Conservation (phyloP, 2,797 vertebrate species). For the Liparis tanakae region DNA sequence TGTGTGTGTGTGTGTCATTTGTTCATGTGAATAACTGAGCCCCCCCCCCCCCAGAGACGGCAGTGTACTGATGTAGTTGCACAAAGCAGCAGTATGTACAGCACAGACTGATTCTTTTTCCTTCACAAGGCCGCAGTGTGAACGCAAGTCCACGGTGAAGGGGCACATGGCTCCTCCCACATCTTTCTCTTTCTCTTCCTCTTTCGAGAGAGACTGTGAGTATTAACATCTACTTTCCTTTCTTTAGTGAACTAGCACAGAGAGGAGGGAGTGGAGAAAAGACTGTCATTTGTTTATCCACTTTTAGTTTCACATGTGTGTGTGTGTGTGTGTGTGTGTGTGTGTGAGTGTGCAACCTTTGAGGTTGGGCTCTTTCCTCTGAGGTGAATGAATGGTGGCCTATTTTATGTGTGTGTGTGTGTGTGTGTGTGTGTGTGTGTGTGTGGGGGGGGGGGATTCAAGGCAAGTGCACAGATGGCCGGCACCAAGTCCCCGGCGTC, state of each 20-base stretch:
- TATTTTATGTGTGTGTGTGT: constrained; percentile 20
- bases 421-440: no score
- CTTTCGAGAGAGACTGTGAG: neutral
- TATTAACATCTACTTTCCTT: neutral
- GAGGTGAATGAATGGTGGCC: constrained; percentile 3
- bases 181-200: constrained; percentile 14
- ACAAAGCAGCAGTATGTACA: constrained; percentile 36
- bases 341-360: constrained; percentile 2
- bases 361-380: constrained; percentile 6
- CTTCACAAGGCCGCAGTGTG: constrained; percentile 46
- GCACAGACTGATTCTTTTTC: constrained; percentile 27
- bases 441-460: neutral
- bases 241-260: neutral
- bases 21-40: constrained; percentile 20
- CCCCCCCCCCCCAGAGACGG: constrained; percentile 17
- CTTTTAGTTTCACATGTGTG: neutral
- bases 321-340: constrained; percentile 1
- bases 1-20: constrained; percentile 7
- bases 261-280: neutral
- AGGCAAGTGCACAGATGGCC: constrained; percentile 46
- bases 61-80: constrained; percentile 12
- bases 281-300: neutral
- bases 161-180: constrained; percentile 16
- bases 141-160: constrained; percentile 23
- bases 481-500: constrained; percentile 6